phyloP scores from a whole-genome alignment of 2,888 invertebrate genomes.

The Malthinus seriepunctatus region DNA sequence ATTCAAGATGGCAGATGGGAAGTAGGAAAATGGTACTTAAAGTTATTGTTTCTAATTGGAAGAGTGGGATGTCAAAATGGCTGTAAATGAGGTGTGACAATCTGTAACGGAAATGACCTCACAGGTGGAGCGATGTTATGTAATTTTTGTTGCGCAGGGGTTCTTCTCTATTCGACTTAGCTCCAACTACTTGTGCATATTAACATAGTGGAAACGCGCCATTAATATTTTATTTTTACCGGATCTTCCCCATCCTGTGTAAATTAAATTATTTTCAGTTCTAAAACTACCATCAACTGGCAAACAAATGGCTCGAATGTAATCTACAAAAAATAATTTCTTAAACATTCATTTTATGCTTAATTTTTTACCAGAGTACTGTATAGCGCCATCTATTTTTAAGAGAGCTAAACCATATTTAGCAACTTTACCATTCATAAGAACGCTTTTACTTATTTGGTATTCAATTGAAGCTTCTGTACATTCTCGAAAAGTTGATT shows the following conservation, averaged over 20 bases:
- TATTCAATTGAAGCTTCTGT: constrained; percentile 3
- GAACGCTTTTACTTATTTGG: constrained; percentile 3
- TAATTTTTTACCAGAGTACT: constrained; percentile 8
- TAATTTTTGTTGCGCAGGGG: too few relatives aligned
- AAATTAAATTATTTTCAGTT: background rate
- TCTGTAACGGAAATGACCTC: too few relatives aligned
- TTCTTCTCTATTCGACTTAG: too few relatives aligned
- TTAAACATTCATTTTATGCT: background rate
- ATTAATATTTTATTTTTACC: background rate
- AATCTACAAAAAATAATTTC: constrained; percentile 16
- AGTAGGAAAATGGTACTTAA: too few relatives aligned
- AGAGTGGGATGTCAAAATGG: too few relatives aligned
- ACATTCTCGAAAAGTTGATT: background rate
- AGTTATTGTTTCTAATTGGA: too few relatives aligned
- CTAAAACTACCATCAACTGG: background rate
- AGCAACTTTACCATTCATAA: constrained; percentile 7
- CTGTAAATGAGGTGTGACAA: too few relatives aligned
- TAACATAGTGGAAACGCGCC: too few relatives aligned
- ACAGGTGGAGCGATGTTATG: too few relatives aligned
- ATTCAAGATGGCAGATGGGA: too few relatives aligned
- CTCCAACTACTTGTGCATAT: too few relatives aligned
- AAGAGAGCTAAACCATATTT: constrained; percentile 9
- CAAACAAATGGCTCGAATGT: constrained; percentile 19
- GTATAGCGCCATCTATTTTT: constrained; percentile 1
- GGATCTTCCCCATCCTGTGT: constrained; percentile 18